phyloP scores from a whole-genome alignment of 2,113 vertebrate species.

The Neomonachus schauinslandi region DNA sequence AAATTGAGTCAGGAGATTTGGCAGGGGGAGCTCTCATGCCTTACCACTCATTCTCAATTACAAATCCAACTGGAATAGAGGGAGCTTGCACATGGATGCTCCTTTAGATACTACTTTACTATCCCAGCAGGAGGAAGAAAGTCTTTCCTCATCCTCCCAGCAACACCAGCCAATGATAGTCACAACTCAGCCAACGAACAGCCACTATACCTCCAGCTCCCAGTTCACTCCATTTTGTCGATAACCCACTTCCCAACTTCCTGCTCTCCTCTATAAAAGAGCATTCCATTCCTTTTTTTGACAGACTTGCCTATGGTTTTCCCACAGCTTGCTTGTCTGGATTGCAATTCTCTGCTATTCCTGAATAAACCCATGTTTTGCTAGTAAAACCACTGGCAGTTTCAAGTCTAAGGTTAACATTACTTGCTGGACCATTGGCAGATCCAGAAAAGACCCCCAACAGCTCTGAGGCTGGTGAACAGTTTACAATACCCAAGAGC shows the following conservation, averaged over 20 bases:
- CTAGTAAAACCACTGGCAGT: not conserved
- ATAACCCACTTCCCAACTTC: not conserved
- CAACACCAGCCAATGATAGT: not conserved
- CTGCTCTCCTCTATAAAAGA: not conserved
- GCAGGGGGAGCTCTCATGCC: not conserved
- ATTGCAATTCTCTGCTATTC: not conserved
- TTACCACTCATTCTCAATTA: not conserved
- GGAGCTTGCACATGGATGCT: not conserved
- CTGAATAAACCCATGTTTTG: not conserved
- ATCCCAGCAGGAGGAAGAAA: not conserved
- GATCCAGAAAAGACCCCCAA: not conserved
- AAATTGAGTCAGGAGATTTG: not conserved
- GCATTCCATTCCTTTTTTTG: not conserved
- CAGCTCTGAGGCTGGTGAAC: not conserved
- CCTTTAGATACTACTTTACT: not conserved
- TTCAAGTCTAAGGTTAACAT: not conserved
- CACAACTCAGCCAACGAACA: not conserved
- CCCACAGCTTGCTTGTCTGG: not conserved
- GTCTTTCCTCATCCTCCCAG: not conserved
- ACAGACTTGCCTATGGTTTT: not conserved
- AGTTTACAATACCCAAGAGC: not conserved
- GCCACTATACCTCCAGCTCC: not conserved
- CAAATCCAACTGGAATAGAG: not conserved
- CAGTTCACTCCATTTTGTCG: not conserved
- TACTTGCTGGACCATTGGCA: not conserved